phyloP scores from a whole-genome alignment of 2,113 vertebrate species.

The Prinia subflava region DNA sequence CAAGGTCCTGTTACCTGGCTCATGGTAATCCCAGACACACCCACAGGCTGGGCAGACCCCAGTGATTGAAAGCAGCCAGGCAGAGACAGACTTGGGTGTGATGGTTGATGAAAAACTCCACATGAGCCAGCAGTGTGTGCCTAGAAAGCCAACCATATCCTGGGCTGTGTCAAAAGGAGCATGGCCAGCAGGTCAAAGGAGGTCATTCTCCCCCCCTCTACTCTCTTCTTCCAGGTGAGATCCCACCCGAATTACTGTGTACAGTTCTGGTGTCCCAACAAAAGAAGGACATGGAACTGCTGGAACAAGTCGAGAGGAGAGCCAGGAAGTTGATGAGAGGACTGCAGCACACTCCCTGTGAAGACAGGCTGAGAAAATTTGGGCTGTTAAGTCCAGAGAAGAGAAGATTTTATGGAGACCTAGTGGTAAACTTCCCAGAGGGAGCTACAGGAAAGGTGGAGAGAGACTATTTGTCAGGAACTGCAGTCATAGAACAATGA shows the following conservation, averaged over 20 bases:
- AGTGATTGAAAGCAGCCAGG: not conserved
- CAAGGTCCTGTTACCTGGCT: not conserved
- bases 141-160: not conserved
- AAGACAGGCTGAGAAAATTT: not conserved
- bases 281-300: not conserved
- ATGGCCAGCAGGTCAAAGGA: not conserved
- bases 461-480: not conserved
- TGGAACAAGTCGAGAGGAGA: rapidly evolving
- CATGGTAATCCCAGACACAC: not conserved
- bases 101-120: not conserved
- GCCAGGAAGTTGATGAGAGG: not conserved
- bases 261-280: not conserved
- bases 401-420: not conserved
- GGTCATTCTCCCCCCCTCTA: too few relatives aligned
- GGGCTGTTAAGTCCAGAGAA: rapidly evolving
- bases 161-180: not conserved
- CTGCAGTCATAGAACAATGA: not conserved
- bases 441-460: not conserved
- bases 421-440: not conserved
- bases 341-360: not conserved
- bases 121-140: not conserved
- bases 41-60: not conserved
- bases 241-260: not conserved
- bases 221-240: not conserved
- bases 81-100: not conserved